These are phyloP conservation scores for Poecilia latipinna DNA, from an alignment of 2,113 vertebrate genomes.

Conservation along the genomic window DNA sequence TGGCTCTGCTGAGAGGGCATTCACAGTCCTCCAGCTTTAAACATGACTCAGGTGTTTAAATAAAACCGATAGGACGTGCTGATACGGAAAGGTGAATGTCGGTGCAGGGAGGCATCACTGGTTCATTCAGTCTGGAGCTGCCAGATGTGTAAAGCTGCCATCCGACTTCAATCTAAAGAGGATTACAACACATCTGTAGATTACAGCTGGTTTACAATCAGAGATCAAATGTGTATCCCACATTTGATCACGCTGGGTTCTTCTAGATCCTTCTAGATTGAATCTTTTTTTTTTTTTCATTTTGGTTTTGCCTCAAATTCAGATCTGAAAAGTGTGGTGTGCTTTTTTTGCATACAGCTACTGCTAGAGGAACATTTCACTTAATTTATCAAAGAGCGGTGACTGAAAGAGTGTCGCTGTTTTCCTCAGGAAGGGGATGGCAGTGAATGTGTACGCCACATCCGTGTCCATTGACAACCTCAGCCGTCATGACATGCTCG, in stretches of 20 bases:
- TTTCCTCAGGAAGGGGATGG: slow-evolving; percentile 87
- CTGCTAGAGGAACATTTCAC: neutral
- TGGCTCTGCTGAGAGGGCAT: slow-evolving; percentile 27
- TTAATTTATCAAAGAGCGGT: no score
- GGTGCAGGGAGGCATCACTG: slow-evolving; percentile 30
- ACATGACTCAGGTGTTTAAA: neutral
- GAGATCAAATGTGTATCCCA: neutral
- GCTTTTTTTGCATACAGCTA: neutral
- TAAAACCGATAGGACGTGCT: neutral
- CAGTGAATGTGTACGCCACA: slow-evolving; percentile 97
- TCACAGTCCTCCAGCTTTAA: neutral
- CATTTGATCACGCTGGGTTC: neutral
- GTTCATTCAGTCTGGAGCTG: slow-evolving; percentile 28
- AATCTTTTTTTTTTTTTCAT: no score
- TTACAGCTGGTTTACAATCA: slow-evolving; percentile 41
- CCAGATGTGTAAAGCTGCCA: slow-evolving; percentile 64
- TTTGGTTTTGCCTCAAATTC: neutral
- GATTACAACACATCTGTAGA: slow-evolving; percentile 57
- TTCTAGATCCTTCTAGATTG: neutral
- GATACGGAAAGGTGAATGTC: slow-evolving; percentile 2
- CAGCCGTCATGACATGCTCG: slow-evolving; percentile 97
- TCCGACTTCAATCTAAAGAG: slow-evolving; percentile 47
- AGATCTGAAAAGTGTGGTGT: neutral
- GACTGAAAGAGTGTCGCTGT: neutral
- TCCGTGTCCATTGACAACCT: slow-evolving; percentile 98